Conservation (phyloP, 2,113 vertebrate species). For the Chinchilla lanigera region DNA sequence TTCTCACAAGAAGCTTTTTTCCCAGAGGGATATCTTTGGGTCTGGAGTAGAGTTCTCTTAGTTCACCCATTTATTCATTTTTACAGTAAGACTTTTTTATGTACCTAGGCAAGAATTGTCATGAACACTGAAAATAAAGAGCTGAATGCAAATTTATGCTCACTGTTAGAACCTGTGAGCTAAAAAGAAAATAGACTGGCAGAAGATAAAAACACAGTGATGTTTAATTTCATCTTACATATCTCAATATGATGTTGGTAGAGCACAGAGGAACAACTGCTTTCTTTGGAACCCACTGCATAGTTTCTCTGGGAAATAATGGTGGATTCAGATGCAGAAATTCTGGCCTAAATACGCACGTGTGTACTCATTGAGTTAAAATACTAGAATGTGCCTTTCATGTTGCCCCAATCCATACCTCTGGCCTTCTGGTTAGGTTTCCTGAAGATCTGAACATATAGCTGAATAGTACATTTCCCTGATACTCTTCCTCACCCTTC, state of each 20-base stretch:
- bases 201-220: not conserved
- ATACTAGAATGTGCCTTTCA: not conserved
- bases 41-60: not conserved
- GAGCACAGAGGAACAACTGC: not conserved
- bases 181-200: not conserved
- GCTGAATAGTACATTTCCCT: not conserved
- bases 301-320: not conserved
- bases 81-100: not conserved
- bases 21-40: not conserved
- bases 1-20: not conserved
- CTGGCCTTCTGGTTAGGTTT: not conserved
- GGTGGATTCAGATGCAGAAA: not conserved
- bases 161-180: not conserved
- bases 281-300: not conserved
- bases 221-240: not conserved
- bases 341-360: not conserved
- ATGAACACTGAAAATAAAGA: not conserved
- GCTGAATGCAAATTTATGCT: not conserved
- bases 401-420: not conserved
- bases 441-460: not conserved
- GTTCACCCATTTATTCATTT: not conserved
- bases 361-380: not conserved
- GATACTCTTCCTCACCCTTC: rapidly evolving
- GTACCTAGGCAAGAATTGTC: not conserved
- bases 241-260: not conserved